phyloP scores from a whole-genome alignment of 2,888 invertebrate species.

The Spilarctia lutea region DNA sequence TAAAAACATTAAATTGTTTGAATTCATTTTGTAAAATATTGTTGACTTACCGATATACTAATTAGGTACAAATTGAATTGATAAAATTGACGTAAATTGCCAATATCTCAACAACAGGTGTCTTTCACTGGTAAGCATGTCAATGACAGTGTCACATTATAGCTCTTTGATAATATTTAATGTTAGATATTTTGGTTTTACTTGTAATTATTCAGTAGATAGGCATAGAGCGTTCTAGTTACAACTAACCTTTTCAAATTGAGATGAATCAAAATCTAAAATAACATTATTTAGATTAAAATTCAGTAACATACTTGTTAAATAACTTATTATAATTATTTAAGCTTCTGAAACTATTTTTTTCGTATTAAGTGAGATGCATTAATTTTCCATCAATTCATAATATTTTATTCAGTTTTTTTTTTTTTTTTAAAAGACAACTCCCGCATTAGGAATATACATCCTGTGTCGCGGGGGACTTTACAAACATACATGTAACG shows the following conservation, averaged over 20 bases:
- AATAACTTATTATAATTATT: background rate
- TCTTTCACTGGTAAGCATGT: slow-evolving; percentile 22
- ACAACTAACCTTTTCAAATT: background rate
- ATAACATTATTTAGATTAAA: background rate
- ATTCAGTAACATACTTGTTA: background rate
- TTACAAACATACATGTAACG: too few species aligned
- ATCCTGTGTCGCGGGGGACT: too few species aligned
- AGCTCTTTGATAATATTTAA: slow-evolving; percentile 13
- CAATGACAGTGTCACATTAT: slow-evolving; percentile 51
- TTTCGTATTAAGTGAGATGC: background rate
- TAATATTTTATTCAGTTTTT: too few species aligned
- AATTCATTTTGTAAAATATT: background rate
- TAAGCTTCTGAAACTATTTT: background rate
- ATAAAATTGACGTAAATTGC: slow-evolving; percentile 21
- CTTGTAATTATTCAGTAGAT: background rate
- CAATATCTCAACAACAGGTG: slow-evolving; percentile 27
- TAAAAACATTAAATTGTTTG: background rate
- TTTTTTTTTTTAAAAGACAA: too few species aligned
- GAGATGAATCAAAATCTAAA: background rate
- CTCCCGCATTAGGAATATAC: too few species aligned
- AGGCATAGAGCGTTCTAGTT: background rate
- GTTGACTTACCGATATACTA: background rate
- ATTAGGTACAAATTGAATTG: background rate
- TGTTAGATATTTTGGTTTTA: slow-evolving; percentile 10
- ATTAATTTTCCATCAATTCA: too few species aligned